Percentiles rank a stretch among this genome's conserved stretches.
Conservation (phyloP, 1,140 invertebrate species). For the Oedothorax gibbosus region DNA sequence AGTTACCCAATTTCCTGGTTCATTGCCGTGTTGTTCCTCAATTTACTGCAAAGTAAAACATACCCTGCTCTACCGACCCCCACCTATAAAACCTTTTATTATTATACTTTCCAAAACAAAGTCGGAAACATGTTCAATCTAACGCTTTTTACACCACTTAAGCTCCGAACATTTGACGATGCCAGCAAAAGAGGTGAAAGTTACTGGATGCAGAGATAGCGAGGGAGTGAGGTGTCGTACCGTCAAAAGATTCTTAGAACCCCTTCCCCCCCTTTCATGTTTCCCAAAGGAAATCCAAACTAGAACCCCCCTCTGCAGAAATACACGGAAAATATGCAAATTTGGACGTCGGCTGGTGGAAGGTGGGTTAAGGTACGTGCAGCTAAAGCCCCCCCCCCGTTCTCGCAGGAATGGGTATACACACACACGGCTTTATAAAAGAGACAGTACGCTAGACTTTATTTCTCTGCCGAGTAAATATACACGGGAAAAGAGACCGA, state of each 20-base stretch:
- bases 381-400: conserved; percentile 11
- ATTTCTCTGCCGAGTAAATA: conserved; percentile 57
- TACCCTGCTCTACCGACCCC: too few relatives aligned
- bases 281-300: conserved; percentile 54
- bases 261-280: conserved; percentile 46
- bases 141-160: conserved; percentile 28
- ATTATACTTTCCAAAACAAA: too few relatives aligned
- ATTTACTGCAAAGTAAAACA: too few relatives aligned
- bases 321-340: conserved; percentile 59
- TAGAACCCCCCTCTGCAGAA: conserved; percentile 26
- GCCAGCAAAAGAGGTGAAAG: conserved; percentile 23
- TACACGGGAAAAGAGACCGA: conserved; percentile 46
- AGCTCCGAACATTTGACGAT: conserved; percentile 36
- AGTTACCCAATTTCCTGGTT: too few relatives aligned
- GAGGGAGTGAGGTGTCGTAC: conserved; percentile 47
- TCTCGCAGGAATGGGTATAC: background rate
- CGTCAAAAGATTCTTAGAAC: conserved; percentile 26
- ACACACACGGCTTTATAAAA: conserved; percentile 40
- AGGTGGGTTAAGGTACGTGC: conserved; percentile 32
- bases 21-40: too few relatives aligned
- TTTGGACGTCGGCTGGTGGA: conserved; percentile 24
- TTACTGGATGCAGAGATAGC: background rate
- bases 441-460: conserved; percentile 45
- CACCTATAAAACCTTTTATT: too few relatives aligned
- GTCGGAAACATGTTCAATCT: too few relatives aligned